Evolutionary conservation across 2,797 vertebrate genomes (phyloP).

Genomic region (Xiphorhynchus erythropygius): DNA sequence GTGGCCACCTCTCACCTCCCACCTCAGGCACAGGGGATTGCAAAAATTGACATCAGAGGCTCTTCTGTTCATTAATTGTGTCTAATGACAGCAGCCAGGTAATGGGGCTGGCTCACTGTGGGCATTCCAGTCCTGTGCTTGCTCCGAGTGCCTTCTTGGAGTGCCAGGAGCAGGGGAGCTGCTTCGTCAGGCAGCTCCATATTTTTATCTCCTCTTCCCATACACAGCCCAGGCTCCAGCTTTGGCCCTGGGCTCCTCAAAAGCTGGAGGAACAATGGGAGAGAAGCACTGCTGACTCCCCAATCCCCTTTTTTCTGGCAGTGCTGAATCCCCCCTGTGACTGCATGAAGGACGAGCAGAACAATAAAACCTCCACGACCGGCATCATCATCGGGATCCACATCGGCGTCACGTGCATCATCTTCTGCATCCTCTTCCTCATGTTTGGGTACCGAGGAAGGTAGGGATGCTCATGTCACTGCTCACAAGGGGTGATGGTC

Average conservation of each 20-base stretch:
- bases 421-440: constrained; percentile 97
- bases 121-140: not conserved
- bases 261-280: not conserved
- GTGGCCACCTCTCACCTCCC: not conserved
- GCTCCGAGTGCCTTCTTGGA: not conserved
- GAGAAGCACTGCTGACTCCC: not conserved
- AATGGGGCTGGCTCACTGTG: not conserved
- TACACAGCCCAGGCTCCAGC: not conserved
- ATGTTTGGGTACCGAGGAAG: constrained; percentile 95
- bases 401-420: constrained; percentile 95
- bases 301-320: constrained; percentile 42
- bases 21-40: not conserved
- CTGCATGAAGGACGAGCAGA: constrained; percentile 89
- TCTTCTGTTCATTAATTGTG: not conserved
- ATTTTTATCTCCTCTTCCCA: not conserved
- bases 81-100: not conserved
- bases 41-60: not conserved
- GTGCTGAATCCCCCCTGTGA: constrained; percentile 89
- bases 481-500: not conserved
- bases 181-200: not conserved
- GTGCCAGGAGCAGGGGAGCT: not conserved
- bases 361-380: constrained; percentile 88
- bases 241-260: not conserved
- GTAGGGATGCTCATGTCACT: constrained; percentile 60
- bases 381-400: constrained; percentile 96